Base-by-base conservation (phyloP, 1,140 invertebrate genomes). In the Glossosoma conforme region DNA sequence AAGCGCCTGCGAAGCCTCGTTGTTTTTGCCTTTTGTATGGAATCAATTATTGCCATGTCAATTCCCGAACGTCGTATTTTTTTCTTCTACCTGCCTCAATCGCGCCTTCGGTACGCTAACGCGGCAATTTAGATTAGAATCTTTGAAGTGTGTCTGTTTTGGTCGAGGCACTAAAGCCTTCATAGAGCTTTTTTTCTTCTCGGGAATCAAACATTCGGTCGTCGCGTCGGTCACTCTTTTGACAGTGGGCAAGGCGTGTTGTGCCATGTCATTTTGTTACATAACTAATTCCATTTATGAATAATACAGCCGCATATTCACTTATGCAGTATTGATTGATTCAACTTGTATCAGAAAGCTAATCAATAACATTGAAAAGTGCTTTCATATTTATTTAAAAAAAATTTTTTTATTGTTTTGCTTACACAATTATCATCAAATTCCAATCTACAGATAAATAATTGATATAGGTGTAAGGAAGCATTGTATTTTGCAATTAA, bases 11-110 rank as follows among this genome's bases (percentile, higher is more conserved):
- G 21, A 32, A 10, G 24, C 15, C 17, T 13, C 25, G 48, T 28
- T 51, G 11, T 33, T 37, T 52, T 38, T 45, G 15, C 44, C 33
- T 41, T 30, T 41, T 53, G 28, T 41, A 53, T 30, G 30, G 32
- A 53, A 53, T 53, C 51, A 46, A 41, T 53, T 53, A 46, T 53
- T 46, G 44, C 43, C 51, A 53, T 43, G 51, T 53, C 50, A 47
- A 30, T 54, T 41, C 36, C 33, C 41, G 14, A n/a, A 32, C 6
- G 8, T 21, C 28, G 13, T 44, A 37, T 51, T 52, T 46, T 45
- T 40, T 10, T 20, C 30, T 37, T 45, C 43, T 52, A 52, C 50
- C 43, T 52, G 43, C 46, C 37, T 44, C 46, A 25, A 48, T 40
- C 46, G n/a, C 14, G 14, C 35, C 21, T 14, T 38, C 14, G 36